Evolutionary conservation across 2,888 invertebrate genomes (phyloP), one percentile per base, ranked within the genome.

Genomic region (Noctua comes): DNA sequence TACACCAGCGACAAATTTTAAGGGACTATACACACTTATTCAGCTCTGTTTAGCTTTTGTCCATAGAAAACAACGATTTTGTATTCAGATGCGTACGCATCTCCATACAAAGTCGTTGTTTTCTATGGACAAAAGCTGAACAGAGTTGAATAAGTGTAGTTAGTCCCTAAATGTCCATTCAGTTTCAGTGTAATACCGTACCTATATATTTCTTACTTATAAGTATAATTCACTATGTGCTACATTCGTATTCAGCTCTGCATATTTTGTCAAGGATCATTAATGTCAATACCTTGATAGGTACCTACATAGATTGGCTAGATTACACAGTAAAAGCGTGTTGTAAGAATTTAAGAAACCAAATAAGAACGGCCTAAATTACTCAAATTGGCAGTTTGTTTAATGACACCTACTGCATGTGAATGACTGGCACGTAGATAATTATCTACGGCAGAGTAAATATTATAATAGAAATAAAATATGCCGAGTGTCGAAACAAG

Each of bases 331-430:
- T 57, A 72, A 68, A 68, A 72, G 11, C 24, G 48, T 84, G 84
- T 82, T 84, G 80, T 73, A 82, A 80, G 84, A 59, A 69, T 84
- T 72, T 73, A 82, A 80, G 84, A 51, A 69, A 46, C 68, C 80
- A 82, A 82, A 84, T 82, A 84, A 84, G 85, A 84, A 82, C 85
- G 68, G 68, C 85, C 80, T 72, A 68, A 71, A 84, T 81, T 68
- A 80, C 72, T 84, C 27, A 72, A 81, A 81, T 81, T 72, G 54
- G 84, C 84, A 84, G 68, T 84, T 68, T 80, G 54, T 64, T 66
- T 84, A 81, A 81, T 80, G 59, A 72, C 85, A 51, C 31, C 81
- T 48, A 68, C 31, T 79, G 72, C 72, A 69, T 69, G 68, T 69
- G 80, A 81, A 84, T 81, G 81, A 80, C 73, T 73, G 85, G 31